phyloP scores from a whole-genome alignment of 1,140 invertebrate genomes.

The Drosophila oshimai region DNA sequence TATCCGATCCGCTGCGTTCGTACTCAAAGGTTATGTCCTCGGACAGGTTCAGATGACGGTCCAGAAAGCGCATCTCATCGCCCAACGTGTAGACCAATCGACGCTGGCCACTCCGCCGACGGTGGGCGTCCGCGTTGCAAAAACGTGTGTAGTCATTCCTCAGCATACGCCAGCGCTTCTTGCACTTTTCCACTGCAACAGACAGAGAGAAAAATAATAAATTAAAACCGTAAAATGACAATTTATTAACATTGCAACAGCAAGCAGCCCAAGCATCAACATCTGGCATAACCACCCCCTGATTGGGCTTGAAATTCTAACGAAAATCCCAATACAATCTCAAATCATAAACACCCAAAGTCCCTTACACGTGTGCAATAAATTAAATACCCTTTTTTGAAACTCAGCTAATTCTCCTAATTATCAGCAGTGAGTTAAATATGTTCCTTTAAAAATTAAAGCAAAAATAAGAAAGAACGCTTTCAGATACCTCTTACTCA shows the following conservation, averaged over 20 bases:
- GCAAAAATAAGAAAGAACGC: no score
- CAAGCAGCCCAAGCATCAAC: background rate
- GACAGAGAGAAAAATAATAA: background rate
- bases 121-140: constrained; percentile 10
- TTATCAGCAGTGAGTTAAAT: background rate
- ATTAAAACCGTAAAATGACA: constrained; percentile 16
- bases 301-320: background rate
- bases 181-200: constrained; percentile 52
- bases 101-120: constrained; percentile 11
- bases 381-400: no score
- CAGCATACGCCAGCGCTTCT: constrained; percentile 59
- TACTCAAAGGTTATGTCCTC: background rate
- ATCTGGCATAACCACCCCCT: background rate
- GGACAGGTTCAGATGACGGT: constrained; percentile 18
- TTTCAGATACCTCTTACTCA: no score
- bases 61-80: constrained; percentile 44
- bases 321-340: background rate
- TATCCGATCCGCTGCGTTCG: constrained; percentile 8
- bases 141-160: constrained; percentile 56
- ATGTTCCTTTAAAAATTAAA: no score
- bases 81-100: constrained; percentile 15
- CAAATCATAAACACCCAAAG: background rate
- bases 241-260: background rate
- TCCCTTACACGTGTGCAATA: background rate
- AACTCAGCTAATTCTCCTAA: no score